These are phyloP conservation scores for Nephrotoma guestfalica DNA, from an alignment of 2,888 invertebrate genomes.

Conservation along the genomic window DNA sequence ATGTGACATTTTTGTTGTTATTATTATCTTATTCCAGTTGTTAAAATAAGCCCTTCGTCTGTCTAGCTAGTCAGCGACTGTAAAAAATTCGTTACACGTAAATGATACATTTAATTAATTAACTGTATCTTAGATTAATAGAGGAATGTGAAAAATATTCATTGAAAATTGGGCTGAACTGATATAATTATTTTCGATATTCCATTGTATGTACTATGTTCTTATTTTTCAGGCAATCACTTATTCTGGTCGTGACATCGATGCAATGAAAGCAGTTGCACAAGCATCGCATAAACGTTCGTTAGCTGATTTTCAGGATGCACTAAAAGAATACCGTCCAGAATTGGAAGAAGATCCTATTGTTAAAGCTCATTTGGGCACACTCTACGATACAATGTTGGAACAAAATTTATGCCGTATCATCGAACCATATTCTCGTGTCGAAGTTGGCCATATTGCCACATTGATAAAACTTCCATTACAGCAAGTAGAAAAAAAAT, in stretches of 20 bases:
- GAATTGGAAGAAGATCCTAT: constrained; percentile 94
- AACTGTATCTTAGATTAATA: no score
- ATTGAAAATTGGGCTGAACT: no score
- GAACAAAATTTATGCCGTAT: constrained; percentile 98
- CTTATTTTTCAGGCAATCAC: constrained; percentile 56
- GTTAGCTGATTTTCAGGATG: constrained; percentile 88
- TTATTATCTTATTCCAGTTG: no score
- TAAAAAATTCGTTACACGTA: no score
- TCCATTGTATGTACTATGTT: neutral
- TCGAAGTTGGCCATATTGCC: constrained; percentile 81
- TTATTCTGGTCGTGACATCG: constrained; percentile 88
- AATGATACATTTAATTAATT: no score
- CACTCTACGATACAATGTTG: constrained; percentile 94
- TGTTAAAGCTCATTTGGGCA: constrained; percentile 90
- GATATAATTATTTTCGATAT: no score
- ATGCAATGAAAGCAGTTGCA: constrained; percentile 96
- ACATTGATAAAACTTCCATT: constrained; percentile 79
- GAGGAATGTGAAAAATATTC: no score
- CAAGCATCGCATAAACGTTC: constrained; percentile 93
- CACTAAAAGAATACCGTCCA: constrained; percentile 69
- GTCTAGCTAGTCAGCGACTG: no score
- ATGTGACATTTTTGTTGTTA: no score
- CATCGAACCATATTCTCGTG: constrained; percentile 96
- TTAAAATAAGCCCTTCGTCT: no score
- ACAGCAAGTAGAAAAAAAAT: constrained; percentile 90